Evolutionary conservation across 2,113 vertebrate genomes (phyloP).

Genomic region (Platycercus adscitus): DNA sequence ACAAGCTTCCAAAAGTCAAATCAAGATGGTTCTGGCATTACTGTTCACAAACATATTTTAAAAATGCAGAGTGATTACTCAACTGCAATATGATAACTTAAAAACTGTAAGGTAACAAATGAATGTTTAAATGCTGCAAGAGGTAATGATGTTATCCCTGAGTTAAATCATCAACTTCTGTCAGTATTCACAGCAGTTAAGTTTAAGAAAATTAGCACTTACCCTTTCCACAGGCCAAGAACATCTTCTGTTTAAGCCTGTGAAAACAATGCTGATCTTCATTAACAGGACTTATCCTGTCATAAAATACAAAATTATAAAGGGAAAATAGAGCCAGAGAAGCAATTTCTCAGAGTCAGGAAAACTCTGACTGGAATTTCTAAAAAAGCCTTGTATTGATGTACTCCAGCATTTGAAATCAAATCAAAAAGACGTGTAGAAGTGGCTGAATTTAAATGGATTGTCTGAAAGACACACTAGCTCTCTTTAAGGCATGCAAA

Average conservation of each 20-base stretch:
- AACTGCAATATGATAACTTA: background rate
- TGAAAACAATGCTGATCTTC: background rate
- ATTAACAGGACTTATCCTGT: background rate
- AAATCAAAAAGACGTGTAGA: background rate
- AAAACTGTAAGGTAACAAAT: background rate
- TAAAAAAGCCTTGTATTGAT: background rate
- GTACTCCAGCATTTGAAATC: background rate
- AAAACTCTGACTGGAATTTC: background rate
- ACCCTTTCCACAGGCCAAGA: background rate
- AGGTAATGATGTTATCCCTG: background rate
- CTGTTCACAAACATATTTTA: background rate
- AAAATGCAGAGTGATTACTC: background rate
- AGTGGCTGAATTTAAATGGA: background rate
- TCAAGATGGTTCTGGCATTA: background rate
- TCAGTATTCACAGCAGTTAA: background rate
- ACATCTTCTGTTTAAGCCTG: background rate
- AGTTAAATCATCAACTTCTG: background rate
- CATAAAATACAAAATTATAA: background rate
- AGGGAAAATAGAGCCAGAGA: background rate
- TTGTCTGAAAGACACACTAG: background rate
- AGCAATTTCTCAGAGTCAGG: background rate
- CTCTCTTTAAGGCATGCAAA: background rate
- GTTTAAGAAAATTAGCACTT: background rate
- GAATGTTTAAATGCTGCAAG: background rate
- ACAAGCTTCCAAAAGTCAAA: background rate